These are phyloP conservation scores for Eidolon dupreanum DNA, from an alignment of 2,797 vertebrate species.

Conservation along the genomic window DNA sequence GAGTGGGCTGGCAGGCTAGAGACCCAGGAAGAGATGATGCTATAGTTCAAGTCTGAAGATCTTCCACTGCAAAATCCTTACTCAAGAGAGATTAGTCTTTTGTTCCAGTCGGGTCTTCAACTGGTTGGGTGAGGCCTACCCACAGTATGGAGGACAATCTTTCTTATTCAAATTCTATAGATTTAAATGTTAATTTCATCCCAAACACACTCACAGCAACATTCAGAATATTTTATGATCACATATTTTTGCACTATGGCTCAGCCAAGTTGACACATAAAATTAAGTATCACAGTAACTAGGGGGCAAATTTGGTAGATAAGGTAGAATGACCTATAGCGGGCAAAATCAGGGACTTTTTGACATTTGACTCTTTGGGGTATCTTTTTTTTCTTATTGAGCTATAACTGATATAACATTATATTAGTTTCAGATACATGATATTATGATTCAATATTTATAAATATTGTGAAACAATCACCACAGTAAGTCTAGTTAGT, in stretches of 20 bases:
- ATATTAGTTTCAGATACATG: neutral
- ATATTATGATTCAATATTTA: neutral
- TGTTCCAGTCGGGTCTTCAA: neutral
- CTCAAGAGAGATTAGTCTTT: neutral
- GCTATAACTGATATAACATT: neutral
- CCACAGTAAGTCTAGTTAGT: neutral
- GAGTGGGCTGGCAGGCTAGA: neutral
- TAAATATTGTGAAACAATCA: neutral
- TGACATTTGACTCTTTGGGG: neutral
- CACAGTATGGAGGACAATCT: neutral
- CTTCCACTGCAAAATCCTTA: neutral
- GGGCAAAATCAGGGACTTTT: neutral
- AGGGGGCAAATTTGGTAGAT: neutral
- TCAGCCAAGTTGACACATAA: neutral
- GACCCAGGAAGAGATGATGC: neutral
- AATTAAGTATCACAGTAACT: neutral
- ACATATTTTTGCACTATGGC: neutral
- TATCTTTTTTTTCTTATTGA: neutral
- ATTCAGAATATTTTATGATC: neutral
- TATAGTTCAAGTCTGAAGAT: neutral
- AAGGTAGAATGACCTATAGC: neutral
- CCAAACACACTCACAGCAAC: neutral
- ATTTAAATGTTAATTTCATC: neutral
- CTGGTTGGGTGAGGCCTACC: neutral
- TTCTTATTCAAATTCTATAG: neutral